Conservation (phyloP, 2,888 invertebrate species). For the Acanthoscelides obtectus region DNA sequence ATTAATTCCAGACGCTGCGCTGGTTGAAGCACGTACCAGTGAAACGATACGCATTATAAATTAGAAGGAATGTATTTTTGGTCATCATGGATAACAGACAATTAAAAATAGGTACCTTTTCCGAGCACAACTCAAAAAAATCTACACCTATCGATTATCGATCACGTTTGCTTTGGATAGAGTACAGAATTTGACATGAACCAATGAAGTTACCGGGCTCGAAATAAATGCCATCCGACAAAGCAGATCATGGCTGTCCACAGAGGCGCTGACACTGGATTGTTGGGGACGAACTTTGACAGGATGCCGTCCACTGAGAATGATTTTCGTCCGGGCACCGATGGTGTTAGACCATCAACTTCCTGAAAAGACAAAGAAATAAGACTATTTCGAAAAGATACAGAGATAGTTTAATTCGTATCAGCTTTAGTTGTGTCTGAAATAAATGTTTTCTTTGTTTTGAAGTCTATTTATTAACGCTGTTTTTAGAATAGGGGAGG, state of each 20-base stretch:
- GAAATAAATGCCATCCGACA: conserved; percentile 60
- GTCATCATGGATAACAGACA: not conserved
- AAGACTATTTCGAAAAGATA: too few species aligned
- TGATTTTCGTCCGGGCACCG: not conserved
- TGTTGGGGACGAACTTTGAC: conserved; percentile 52
- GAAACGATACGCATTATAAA: not conserved
- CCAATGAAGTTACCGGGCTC: conserved; percentile 45
- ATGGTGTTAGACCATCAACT: conserved; percentile 9
- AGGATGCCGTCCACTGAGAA: conserved; percentile 46
- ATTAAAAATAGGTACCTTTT: conserved; percentile 1
- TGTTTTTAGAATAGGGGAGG: too few species aligned
- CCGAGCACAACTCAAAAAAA: conserved; percentile 3
- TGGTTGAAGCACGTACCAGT: not conserved
- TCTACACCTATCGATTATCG: conserved; percentile 28
- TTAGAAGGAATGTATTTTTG: not conserved
- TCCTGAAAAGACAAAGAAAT: conserved; percentile 20
- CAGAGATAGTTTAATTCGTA: too few species aligned
- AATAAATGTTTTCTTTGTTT: too few species aligned
- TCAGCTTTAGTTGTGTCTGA: too few species aligned
- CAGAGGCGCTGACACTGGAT: conserved; percentile 26
- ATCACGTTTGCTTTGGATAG: conserved; percentile 45
- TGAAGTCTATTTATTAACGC: too few species aligned
- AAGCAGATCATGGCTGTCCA: conserved; percentile 61
- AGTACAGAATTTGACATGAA: conserved; percentile 25
- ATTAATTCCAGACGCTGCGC: too few species aligned